These are phyloP conservation scores for Jordanella pulchra DNA, from an alignment of 2,797 vertebrate species.

Conservation along the genomic window DNA sequence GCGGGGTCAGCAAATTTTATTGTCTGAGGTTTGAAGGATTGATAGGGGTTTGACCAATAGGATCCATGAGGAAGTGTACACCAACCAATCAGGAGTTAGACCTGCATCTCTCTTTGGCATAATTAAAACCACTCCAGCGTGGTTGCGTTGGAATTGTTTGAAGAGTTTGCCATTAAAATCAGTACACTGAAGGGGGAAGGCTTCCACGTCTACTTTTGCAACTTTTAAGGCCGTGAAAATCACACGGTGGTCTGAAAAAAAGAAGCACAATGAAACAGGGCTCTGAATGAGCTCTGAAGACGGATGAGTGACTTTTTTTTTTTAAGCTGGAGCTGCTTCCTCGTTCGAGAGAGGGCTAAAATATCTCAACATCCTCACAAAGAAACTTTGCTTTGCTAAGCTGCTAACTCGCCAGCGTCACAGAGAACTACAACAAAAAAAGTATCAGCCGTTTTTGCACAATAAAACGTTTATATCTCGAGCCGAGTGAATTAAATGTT, in stretches of 20 bases:
- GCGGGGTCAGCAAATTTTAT: conserved; percentile 37
- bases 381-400: conserved; percentile 77
- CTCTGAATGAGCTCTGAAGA: conserved; percentile 31
- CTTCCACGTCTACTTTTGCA: conserved; percentile 19
- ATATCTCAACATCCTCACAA: conserved; percentile 76
- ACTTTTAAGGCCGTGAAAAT: conserved; percentile 38
- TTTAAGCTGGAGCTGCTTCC: conserved; percentile 62
- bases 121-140: conserved; percentile 77
- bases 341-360: conserved; percentile 62
- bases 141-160: conserved; percentile 66
- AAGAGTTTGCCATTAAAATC: conserved; percentile 45
- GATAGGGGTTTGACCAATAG: conserved; percentile 63
- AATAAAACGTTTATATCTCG: conserved; percentile 19
- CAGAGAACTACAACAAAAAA: conserved; percentile 29
- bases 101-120: conserved; percentile 33
- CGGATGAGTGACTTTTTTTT: conserved; percentile 41
- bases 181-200: conserved; percentile 15
- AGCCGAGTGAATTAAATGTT: conserved; percentile 1
- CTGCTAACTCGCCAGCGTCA: conserved; percentile 70
- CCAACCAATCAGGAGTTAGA: conserved; percentile 64
- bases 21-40: conserved; percentile 53
- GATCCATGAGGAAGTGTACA: accelerated
- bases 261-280: conserved; percentile 39
- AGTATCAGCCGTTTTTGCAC: conserved; percentile 12
- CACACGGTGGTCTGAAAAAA: conserved; percentile 16